Base-by-base conservation (phyloP, 2,797 vertebrate species). In the Bradypus variegatus region DNA sequence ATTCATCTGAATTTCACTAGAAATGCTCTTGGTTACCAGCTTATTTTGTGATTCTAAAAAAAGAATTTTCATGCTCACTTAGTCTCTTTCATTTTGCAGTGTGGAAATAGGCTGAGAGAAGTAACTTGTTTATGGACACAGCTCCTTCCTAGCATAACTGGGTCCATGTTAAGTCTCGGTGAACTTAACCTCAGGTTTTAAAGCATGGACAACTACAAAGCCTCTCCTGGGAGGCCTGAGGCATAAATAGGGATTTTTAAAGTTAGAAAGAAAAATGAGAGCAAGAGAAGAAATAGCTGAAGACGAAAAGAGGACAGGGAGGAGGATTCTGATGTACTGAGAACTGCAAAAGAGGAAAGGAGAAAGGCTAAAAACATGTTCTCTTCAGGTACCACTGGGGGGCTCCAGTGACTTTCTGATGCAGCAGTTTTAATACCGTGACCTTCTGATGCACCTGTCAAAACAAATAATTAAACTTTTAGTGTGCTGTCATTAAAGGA, bases 331-430 rank as follows among this genome's bases (percentile, higher is more conserved):
- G 15, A 89, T 64, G 73, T 58, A 79, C 36, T 83, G 48, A 86
- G 67, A 88, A 25, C 23, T 69, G 29, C 1, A n/a, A n/a, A 86
- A n/a, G 36, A 60, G 3, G 36, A 31, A n/a, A 73, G 5, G 36
- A 84, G n/a, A n/a, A 76, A 65, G 67, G 13, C 69, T 87, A 8
- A 76, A 69, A 36, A 53, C 60, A 25, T 64, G 50, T 79, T 91
- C 87, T 67, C 50, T 3, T 5, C 21, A 27, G 69, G 18, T 29
- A n/a, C 94, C 94, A 93, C 90, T 95, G 81, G 94, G 78, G 85
- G 92, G 94, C 94, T 91, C 95, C 38, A 5, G 8, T 50, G 83
- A 31, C 85, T 77, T 55, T 89, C 79, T 41, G 25, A n/a, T 23
- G 65, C 6, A 87, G n/a, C 31, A 27, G 48, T 78, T 81, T 78